These are phyloP conservation scores for Stenodema calcarata DNA, from an alignment of 2,888 invertebrate species.

Conservation along the genomic window DNA sequence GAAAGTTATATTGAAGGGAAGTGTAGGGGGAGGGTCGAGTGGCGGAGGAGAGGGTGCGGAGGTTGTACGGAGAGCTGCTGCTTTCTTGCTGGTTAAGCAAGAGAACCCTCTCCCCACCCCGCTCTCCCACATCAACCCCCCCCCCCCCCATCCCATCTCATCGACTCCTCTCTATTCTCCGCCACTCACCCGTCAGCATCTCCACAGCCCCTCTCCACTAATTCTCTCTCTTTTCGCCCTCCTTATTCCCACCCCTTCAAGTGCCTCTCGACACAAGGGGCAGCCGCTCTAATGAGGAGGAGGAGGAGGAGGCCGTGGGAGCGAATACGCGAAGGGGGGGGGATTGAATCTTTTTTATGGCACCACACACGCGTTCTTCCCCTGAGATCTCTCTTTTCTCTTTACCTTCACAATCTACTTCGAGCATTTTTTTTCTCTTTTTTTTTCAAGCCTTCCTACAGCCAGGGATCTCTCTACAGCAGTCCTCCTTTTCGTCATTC, in stretches of 20 bases:
- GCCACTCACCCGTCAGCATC: not conserved
- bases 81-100: constrained; percentile 28
- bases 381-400: constrained; percentile 19
- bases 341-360: constrained; percentile 33
- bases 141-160: not conserved
- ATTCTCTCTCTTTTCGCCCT: not conserved
- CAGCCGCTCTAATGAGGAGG: constrained; percentile 8
- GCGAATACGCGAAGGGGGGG: no score
- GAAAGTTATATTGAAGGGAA: not conserved
- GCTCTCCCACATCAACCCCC: not conserved
- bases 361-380: constrained; percentile 5
- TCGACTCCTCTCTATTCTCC: no score
- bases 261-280: constrained; percentile 26
- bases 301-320: not conserved
- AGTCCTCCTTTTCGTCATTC: no score
- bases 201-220: not conserved
- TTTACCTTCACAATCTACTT: constrained; percentile 26
- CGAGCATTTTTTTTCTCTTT: not conserved
- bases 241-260: constrained; percentile 30
- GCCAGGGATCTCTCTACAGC: no score
- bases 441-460: no score
- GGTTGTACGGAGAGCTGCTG: no score
- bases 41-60: no score
- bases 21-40: no score
- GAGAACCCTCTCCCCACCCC: not conserved